Conservation (phyloP, 1,140 invertebrate species). For the Drosophila pseudoananassae region DNA sequence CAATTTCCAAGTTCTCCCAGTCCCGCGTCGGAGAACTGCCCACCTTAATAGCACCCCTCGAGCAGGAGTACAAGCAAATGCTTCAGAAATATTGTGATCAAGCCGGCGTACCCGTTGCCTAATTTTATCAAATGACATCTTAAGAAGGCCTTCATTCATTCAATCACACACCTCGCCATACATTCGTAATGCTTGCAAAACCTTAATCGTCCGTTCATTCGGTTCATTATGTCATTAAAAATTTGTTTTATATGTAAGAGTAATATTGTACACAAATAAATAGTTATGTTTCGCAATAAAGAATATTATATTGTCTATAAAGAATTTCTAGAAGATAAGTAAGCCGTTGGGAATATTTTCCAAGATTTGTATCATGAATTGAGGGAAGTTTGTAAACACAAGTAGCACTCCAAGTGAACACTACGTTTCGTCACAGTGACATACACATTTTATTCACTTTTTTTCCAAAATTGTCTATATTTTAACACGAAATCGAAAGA, state of each 20-base stretch:
- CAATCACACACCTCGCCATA: conserved; percentile 29
- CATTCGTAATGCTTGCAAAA: conserved; percentile 14
- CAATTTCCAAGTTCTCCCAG: conserved; percentile 88
- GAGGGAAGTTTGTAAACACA: not conserved
- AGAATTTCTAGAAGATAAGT: not conserved
- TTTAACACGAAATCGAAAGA: not conserved
- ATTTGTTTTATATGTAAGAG: conserved; percentile 50
- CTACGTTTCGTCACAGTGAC: conserved; percentile 4
- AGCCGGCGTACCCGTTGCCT: conserved; percentile 69
- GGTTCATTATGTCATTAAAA: conserved; percentile 47
- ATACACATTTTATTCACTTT: not conserved
- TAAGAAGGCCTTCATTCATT: conserved; percentile 3
- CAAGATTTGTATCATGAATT: not conserved
- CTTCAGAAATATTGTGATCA: conserved; percentile 82
- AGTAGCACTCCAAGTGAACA: conserved; percentile 4
- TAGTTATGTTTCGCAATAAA: conserved; percentile 42
- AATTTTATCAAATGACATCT: conserved; percentile 7
- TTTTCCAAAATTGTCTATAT: conserved; percentile 8
- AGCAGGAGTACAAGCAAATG: conserved; percentile 69
- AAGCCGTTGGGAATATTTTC: not conserved
- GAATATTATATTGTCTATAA: no score
- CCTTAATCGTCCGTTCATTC: conserved; percentile 9
- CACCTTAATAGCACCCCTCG: conserved; percentile 72
- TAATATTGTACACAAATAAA: conserved; percentile 51
- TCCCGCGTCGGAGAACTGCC: conserved; percentile 87